Conservation (phyloP, 2,888 invertebrate genomes). For the Noctua janthe region DNA sequence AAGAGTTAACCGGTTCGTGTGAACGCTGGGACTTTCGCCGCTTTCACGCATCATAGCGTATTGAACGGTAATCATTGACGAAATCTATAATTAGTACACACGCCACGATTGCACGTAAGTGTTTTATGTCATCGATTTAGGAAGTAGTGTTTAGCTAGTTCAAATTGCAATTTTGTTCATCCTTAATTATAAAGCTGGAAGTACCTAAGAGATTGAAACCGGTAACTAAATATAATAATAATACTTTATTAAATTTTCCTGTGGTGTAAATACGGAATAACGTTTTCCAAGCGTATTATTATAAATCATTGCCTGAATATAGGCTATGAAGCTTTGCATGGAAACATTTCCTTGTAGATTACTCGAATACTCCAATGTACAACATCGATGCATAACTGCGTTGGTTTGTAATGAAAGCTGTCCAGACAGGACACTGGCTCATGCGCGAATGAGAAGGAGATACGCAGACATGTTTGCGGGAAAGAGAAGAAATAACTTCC, state of each 20-base stretch:
- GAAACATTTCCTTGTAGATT: conserved; percentile 48
- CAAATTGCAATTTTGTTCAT: background rate
- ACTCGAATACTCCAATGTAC: conserved; percentile 21
- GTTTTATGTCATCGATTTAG: conserved; percentile 42
- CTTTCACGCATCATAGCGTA: conserved; percentile 83
- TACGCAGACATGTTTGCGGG: conserved; percentile 68
- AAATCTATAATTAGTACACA: conserved; percentile 79
- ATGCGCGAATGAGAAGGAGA: conserved; percentile 73
- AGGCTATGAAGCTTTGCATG: conserved; percentile 3
- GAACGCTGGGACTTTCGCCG: conserved; percentile 83
- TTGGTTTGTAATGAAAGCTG: conserved; percentile 79
- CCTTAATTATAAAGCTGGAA: conserved; percentile 12
- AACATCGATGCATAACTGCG: conserved; percentile 54
- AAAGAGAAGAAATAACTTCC: conserved; percentile 74
- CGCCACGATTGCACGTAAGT: conserved; percentile 57
- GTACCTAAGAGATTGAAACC: background rate
- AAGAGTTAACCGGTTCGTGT: conserved; percentile 81
- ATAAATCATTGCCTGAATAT: conserved; percentile 42
- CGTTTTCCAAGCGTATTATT: conserved; percentile 44
- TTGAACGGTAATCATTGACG: conserved; percentile 76
- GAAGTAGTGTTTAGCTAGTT: conserved; percentile 23
- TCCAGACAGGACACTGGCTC: conserved; percentile 78
- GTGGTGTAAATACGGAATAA: conserved; percentile 55
- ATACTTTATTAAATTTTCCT: conserved; percentile 63
- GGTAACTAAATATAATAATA: background rate